Evolutionary conservation across 1,140 invertebrate genomes (phyloP).

Genomic region (Drosophila gunungcola): DNA sequence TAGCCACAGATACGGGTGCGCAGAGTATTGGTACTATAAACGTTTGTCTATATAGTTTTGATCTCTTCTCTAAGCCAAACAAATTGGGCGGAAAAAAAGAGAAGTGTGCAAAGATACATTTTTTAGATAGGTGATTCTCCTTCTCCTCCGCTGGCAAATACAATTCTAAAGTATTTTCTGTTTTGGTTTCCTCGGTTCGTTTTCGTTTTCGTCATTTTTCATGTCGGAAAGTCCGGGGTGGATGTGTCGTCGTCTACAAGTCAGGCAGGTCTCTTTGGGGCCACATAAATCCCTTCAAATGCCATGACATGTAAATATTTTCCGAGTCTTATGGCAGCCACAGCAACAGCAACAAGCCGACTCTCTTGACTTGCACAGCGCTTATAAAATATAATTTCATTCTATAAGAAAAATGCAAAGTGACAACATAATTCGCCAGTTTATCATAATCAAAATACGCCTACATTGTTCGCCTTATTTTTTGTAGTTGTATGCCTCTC

Average conservation of each 20-base stretch:
- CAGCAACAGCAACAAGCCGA: conserved; percentile 25
- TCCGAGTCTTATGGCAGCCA: conserved; percentile 53
- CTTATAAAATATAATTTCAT: conserved; percentile 82
- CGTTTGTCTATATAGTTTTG: conserved; percentile 28
- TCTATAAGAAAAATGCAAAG: conserved; percentile 84
- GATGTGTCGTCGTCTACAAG: conserved; percentile 41
- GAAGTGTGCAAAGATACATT: conserved; percentile 32
- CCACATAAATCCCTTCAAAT: conserved; percentile 79
- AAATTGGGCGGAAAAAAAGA: conserved; percentile 38
- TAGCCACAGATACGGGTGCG: conserved; percentile 45
- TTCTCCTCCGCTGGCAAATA: conserved; percentile 48
- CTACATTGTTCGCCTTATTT: conserved; percentile 67
- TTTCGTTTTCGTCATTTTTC: conserved; percentile 59
- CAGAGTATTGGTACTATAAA: conserved; percentile 16
- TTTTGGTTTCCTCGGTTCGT: conserved; percentile 19
- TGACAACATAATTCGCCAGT: conserved; percentile 84
- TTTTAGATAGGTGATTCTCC: conserved; percentile 14
- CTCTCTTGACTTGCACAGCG: conserved; percentile 44
- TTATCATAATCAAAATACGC: conserved; percentile 84
- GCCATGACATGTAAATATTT: conserved; percentile 77
- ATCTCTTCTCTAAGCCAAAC: conserved; percentile 59
- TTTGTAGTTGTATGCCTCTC: conserved; percentile 35
- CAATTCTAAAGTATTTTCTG: conserved; percentile 39
- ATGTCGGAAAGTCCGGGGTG: conserved; percentile 52
- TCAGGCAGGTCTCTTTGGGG: conserved; percentile 62